Base-by-base conservation (phyloP, 2,113 vertebrate species). In the Hyperopisus bebe region DNA sequence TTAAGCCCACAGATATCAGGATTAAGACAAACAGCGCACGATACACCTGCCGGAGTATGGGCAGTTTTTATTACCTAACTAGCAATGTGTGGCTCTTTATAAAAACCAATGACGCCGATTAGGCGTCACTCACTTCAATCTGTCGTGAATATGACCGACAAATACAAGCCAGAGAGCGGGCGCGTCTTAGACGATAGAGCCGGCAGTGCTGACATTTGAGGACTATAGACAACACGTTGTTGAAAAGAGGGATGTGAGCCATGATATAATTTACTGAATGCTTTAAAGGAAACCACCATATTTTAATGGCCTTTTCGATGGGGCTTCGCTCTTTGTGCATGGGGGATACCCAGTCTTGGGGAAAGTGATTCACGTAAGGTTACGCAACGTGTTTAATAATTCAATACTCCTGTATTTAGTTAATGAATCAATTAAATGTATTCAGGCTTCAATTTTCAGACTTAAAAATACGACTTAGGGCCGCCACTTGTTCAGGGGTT, bases 351-450 rank as follows among this genome's bases (percentile, higher is more conserved):
- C 55, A 24, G 24, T 62, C 47, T 80, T 53, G 80, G 47, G 11
- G 48, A 11, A 89, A 31, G 24, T 89, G 48, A 74, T 83, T 42
- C 88, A 48, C 17, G 50, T 89, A 55, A 89, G 48, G 80, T 89
- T 83, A 83, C 66, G 46, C 44, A 77, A 80, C 44, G 11, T 88
- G n/a, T 77, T 88, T 88, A 88, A 88, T 51, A 88, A 88, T 80
- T 44, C 62, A 88, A 0, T 80, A 88, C 46, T 35, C 35, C 9
- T 51, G 17, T 27, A n/a, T 80, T 48, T 48, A 80, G 35, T 39
- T 35, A 42, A 21, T 80, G 1, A 80, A 80, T 80, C 13, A 39
- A 77, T 77, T 77, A 15, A 80, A 42, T 39, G 15, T 80, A 19
- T 19, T 17, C 53, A 55, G 53, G 17, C 53, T 55, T 55, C 53